phyloP scores from a whole-genome alignment of 1,140 invertebrate genomes.

The Aphis gossypii region DNA sequence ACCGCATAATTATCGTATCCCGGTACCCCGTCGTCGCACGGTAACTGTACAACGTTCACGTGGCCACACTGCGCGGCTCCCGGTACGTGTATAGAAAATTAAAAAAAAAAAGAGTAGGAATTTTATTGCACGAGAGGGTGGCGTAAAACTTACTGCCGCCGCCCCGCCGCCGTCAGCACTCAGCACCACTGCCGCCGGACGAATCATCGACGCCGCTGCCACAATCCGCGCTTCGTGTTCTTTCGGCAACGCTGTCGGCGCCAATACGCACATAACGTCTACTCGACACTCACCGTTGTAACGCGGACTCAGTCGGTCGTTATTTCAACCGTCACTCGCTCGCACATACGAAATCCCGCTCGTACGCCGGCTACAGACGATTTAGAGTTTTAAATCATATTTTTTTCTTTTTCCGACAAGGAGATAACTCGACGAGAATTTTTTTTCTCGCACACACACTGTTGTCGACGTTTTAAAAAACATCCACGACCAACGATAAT shows the following conservation, averaged over 20 bases:
- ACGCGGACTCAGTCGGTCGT: neutral
- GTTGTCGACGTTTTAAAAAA: neutral
- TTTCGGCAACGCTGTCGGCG: slow-evolving; percentile 48
- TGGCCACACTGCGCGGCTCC: slow-evolving; percentile 27
- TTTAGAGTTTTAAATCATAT: no score
- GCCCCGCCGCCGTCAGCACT: neutral
- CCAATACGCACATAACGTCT: neutral
- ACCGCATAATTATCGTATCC: neutral
- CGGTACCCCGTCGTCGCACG: neutral
- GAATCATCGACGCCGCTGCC: neutral
- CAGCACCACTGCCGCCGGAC: neutral
- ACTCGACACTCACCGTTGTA: neutral
- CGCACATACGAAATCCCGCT: neutral
- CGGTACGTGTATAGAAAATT: neutral
- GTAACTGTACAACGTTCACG: neutral
- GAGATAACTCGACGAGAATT: neutral
- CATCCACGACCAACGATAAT: neutral
- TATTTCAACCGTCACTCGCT: neutral
- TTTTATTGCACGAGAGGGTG: neutral
- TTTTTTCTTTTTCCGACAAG: neutral
- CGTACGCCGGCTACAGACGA: neutral
- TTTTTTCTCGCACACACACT: neutral
- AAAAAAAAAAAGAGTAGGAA: neutral
- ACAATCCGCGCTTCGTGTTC: slow-evolving; percentile 36
- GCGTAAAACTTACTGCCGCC: neutral